Conservation (phyloP, 2,113 vertebrate genomes). For the Rhinichthys klamathensis region DNA sequence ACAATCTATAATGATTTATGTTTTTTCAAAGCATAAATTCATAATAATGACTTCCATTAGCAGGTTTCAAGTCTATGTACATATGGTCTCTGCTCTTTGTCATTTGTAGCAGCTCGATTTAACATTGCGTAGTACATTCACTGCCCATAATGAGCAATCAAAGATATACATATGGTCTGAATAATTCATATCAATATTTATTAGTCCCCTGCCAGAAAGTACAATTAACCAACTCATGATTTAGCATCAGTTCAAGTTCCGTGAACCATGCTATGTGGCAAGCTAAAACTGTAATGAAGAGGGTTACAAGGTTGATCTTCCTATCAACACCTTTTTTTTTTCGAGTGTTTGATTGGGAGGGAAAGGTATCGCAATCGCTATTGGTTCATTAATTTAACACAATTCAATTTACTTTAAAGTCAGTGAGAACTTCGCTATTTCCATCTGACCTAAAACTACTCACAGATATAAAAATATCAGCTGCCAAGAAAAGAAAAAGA, state of each 20-base stretch:
- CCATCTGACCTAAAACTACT: constrained; percentile 63
- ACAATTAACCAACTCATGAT: constrained; percentile 72
- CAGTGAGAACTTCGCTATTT: constrained; percentile 57
- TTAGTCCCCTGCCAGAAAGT: constrained; percentile 65
- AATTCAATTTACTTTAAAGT: constrained; percentile 63
- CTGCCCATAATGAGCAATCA: constrained; percentile 65
- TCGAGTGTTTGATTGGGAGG: constrained; percentile 38
- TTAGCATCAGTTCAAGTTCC: constrained; percentile 61
- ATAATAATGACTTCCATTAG: constrained; percentile 65
- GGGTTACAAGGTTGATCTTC: constrained; percentile 56
- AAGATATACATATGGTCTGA: constrained; percentile 65
- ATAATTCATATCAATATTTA: constrained; percentile 73
- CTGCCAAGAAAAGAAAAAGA: constrained; percentile 26
- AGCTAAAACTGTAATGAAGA: constrained; percentile 49
- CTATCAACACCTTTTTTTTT: constrained; percentile 51
- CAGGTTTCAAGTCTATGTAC: constrained; percentile 49
- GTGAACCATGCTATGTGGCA: constrained; percentile 29
- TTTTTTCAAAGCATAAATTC: constrained; percentile 53
- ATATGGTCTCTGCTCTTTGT: constrained; percentile 59
- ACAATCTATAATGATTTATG: constrained; percentile 60
- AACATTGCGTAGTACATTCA: constrained; percentile 49
- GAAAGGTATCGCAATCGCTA: constrained; percentile 44
- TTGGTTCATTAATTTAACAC: constrained; percentile 62
- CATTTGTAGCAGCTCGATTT: constrained; percentile 53
- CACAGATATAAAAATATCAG: constrained; percentile 52